Conservation (phyloP, 2,888 invertebrate species). For the Cephalotes varians region DNA sequence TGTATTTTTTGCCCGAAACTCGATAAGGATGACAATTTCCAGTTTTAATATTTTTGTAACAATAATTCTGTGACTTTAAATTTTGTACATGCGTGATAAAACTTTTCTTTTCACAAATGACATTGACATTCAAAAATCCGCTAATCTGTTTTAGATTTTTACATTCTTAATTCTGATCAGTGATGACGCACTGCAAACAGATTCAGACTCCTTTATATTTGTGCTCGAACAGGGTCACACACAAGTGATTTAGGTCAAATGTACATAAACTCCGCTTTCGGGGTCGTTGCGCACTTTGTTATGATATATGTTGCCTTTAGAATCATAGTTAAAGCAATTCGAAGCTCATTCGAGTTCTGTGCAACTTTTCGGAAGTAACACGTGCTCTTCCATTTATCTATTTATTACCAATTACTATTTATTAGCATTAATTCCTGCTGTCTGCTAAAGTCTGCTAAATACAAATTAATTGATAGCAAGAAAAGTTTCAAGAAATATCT, state of each 20-base stretch:
- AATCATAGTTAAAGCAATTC: conserved; percentile 10
- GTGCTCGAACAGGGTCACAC: not conserved
- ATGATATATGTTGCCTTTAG: not conserved
- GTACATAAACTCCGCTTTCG: conserved; percentile 14
- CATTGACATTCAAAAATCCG: not conserved
- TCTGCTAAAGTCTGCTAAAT: not conserved
- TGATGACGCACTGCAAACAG: not conserved
- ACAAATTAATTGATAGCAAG: not conserved
- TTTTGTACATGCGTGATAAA: not conserved
- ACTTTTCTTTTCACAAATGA: not conserved
- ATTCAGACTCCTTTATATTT: not conserved
- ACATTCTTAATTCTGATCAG: not conserved
- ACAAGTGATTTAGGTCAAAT: conserved; percentile 27
- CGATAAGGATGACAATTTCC: not conserved
- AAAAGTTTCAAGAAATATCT: not conserved
- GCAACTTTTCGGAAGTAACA: conserved; percentile 10
- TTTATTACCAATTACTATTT: conserved; percentile 7
- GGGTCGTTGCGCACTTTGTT: not conserved
- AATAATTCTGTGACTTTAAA: not conserved
- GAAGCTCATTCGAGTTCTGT: conserved; percentile 6
- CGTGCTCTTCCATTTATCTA: not conserved
- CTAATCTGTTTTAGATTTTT: not conserved
- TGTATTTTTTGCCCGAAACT: not conserved
- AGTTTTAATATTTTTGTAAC: not conserved
- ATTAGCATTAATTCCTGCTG: not conserved